Percentiles rank a stretch among this genome's conserved stretches.
Conservation (phyloP, 2,797 vertebrate genomes). For the Fistularia tabacaria region DNA sequence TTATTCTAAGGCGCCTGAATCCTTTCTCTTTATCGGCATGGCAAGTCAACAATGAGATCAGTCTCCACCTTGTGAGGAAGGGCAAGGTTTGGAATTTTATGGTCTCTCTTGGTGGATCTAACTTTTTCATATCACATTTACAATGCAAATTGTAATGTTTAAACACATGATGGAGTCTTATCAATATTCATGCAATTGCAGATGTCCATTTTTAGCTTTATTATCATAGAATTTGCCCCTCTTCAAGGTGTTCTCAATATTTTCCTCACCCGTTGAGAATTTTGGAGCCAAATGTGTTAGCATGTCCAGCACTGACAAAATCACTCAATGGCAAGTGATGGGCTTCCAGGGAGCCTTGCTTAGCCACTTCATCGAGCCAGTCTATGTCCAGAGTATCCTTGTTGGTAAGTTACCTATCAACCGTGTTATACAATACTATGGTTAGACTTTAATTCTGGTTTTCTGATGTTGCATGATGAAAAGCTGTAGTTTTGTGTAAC, state of each 20-base stretch:
- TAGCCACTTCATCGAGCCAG: conserved; percentile 90
- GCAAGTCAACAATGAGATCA: conserved; percentile 83
- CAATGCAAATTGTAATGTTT: neutral
- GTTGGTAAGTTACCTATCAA: conserved; percentile 75
- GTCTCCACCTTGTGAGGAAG: conserved; percentile 85
- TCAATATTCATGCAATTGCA: too few species aligned
- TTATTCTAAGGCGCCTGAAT: conserved; percentile 73
- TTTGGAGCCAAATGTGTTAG: conserved; percentile 75
- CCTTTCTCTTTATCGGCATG: conserved; percentile 84
- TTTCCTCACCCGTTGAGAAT: conserved; percentile 71
- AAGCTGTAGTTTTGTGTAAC: too few species aligned
- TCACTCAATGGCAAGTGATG: conserved; percentile 91
- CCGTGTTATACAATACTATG: too few species aligned
- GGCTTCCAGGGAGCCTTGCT: conserved; percentile 92
- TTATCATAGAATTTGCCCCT: neutral
- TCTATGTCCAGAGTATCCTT: conserved; percentile 87
- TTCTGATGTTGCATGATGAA: too few species aligned
- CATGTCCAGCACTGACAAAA: conserved; percentile 90
- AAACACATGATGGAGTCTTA: neutral
- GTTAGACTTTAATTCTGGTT: too few species aligned
- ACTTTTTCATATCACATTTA: neutral
- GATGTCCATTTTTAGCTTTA: neutral
- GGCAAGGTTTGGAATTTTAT: conserved; percentile 72
- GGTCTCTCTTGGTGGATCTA: too few species aligned
- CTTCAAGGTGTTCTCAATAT: conserved; percentile 77